Evolutionary conservation across 2,797 vertebrate species (phyloP).

Genomic region (Podarcis siculus): DNA sequence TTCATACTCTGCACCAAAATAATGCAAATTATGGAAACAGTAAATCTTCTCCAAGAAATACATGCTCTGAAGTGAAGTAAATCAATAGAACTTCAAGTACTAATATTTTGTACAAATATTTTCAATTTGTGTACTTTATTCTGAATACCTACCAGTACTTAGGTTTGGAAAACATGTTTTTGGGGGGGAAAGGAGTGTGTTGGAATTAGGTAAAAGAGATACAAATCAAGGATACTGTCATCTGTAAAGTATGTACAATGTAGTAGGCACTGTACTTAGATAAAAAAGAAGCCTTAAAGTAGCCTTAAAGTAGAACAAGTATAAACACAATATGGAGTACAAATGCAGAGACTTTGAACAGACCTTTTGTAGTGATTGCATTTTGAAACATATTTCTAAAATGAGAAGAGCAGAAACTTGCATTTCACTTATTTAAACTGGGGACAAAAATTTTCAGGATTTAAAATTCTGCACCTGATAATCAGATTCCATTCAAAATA

Average conservation of each 20-base stretch:
- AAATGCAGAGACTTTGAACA: neutral
- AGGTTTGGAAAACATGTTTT: neutral
- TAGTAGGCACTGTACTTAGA: neutral
- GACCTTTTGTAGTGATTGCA: neutral
- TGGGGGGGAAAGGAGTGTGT: neutral
- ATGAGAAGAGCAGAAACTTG: neutral
- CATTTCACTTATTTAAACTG: neutral
- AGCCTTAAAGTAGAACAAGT: neutral
- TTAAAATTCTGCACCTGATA: neutral
- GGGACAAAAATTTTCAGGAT: neutral
- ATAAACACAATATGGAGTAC: neutral
- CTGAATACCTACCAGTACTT: neutral
- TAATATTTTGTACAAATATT: neutral
- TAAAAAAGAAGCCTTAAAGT: neutral
- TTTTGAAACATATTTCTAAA: neutral
- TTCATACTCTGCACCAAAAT: neutral
- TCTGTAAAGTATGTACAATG: neutral
- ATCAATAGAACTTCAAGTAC: neutral
- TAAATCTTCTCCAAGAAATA: neutral
- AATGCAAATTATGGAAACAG: neutral
- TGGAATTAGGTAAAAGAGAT: neutral
- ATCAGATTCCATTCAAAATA: neutral
- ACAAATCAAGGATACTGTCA: neutral
- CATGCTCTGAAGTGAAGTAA: neutral
- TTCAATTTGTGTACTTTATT: neutral